Evolutionary conservation across 2,888 invertebrate species (phyloP).

Genomic region (Apodemia zela): DNA sequence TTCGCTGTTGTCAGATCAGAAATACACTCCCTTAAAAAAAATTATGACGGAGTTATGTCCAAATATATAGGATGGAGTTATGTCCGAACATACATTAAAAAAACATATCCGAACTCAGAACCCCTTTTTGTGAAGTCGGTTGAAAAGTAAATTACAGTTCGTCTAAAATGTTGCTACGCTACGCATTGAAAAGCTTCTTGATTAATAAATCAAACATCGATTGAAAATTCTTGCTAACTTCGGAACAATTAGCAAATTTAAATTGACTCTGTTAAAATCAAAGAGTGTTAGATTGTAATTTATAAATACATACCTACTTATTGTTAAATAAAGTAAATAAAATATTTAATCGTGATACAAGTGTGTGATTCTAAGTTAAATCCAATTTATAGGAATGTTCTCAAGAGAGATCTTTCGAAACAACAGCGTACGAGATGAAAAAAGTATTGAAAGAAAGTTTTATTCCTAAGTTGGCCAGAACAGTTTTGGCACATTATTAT

Average conservation of each 20-base stretch:
- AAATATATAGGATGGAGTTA: too few relatives aligned
- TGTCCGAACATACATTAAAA: too few relatives aligned
- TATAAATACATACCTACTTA: too few relatives aligned
- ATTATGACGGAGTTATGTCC: too few relatives aligned
- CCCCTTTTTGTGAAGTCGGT: too few relatives aligned
- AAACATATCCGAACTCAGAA: too few relatives aligned
- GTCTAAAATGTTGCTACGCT: neutral
- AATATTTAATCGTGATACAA: constrained; percentile 40
- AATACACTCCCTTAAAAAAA: too few relatives aligned
- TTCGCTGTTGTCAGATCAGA: too few relatives aligned
- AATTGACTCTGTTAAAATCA: constrained; percentile 37
- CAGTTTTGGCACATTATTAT: neutral
- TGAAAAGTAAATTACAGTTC: neutral
- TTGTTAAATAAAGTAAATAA: too few relatives aligned
- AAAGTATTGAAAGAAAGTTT: constrained; percentile 20
- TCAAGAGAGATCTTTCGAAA: constrained; percentile 66
- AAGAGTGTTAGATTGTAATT: too few relatives aligned
- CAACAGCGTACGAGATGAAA: constrained; percentile 39
- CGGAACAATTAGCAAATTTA: constrained; percentile 56
- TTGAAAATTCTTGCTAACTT: constrained; percentile 47
- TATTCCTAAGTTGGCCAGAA: constrained; percentile 17
- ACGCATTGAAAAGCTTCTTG: neutral
- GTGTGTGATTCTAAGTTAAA: constrained; percentile 62
- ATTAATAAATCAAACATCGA: constrained; percentile 59
- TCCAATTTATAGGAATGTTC: constrained; percentile 74